These are phyloP conservation scores for Pedionomus torquatus DNA, from an alignment of 2,113 vertebrate genomes.

Conservation along the genomic window DNA sequence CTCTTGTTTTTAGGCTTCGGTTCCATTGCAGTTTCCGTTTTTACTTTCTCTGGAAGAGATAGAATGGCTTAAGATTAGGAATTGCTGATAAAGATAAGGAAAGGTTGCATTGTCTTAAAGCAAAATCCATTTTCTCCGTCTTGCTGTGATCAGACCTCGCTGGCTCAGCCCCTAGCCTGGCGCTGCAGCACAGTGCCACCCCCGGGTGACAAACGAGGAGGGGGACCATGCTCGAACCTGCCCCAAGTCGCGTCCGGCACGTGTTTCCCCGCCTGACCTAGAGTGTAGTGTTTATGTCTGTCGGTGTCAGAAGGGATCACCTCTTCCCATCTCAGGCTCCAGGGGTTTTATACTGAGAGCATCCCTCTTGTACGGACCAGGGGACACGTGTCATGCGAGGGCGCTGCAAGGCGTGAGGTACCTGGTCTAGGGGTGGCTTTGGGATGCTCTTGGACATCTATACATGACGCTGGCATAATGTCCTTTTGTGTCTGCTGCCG, in stretches of 20 bases:
- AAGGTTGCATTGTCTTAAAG: background rate
- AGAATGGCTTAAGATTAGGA: background rate
- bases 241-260: background rate
- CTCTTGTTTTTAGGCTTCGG: background rate
- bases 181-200: fast-evolving
- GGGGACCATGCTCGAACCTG: too few relatives aligned
- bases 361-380: background rate
- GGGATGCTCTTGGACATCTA: background rate
- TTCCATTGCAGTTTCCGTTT: background rate
- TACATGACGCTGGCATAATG: background rate
- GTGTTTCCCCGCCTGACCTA: background rate
- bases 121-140: background rate
- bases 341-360: background rate
- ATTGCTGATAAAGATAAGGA: background rate
- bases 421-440: background rate
- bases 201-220: background rate
- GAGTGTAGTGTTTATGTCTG: background rate
- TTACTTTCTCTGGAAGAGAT: background rate
- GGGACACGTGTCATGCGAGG: background rate
- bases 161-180: background rate
- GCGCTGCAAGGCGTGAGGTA: background rate
- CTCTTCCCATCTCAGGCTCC: background rate
- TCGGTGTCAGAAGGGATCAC: background rate
- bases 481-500: background rate
- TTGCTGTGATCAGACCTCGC: fast-evolving